Percentiles rank a stretch among this genome's conserved stretches.
Evolutionary conservation across 1,140 invertebrate genomes (phyloP).

Genomic region (Pseudomyrmex concolor): DNA sequence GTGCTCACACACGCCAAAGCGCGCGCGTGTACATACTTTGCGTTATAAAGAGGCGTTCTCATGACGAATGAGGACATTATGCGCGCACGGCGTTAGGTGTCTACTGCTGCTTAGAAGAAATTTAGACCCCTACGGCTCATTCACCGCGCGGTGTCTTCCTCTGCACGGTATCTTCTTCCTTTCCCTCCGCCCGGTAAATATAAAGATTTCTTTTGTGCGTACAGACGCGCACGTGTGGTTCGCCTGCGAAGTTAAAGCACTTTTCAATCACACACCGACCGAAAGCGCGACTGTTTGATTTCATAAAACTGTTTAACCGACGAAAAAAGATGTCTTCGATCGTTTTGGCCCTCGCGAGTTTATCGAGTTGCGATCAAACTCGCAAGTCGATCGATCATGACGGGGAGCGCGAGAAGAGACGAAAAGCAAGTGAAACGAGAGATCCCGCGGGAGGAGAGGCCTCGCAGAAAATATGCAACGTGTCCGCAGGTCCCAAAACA

Average conservation of each 20-base stretch:
- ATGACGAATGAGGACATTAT: conserved; percentile 79
- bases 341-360: conserved; percentile 5
- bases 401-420: neutral
- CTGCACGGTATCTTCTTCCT: neutral
- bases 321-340: neutral
- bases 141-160: neutral
- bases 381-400: conserved; percentile 49
- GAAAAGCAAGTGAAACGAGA: conserved; percentile 51
- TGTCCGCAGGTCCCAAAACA: conserved; percentile 73
- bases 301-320: neutral
- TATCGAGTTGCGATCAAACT: conserved; percentile 29
- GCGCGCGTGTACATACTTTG: neutral
- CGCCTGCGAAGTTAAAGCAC: neutral
- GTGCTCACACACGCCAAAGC: neutral
- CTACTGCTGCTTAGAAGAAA: conserved; percentile 68
- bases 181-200: neutral
- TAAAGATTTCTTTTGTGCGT: too few relatives aligned
- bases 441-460: conserved; percentile 1
- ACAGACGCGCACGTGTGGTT: too few relatives aligned
- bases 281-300: too few relatives aligned
- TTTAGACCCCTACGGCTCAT: conserved; percentile 59
- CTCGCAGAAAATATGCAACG: conserved; percentile 6
- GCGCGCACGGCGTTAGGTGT: conserved; percentile 73
- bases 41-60: conserved; percentile 67
- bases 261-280: too few relatives aligned